Evolutionary conservation across 2,113 vertebrate species (phyloP).

Genomic region (Paedocypris sp.): DNA sequence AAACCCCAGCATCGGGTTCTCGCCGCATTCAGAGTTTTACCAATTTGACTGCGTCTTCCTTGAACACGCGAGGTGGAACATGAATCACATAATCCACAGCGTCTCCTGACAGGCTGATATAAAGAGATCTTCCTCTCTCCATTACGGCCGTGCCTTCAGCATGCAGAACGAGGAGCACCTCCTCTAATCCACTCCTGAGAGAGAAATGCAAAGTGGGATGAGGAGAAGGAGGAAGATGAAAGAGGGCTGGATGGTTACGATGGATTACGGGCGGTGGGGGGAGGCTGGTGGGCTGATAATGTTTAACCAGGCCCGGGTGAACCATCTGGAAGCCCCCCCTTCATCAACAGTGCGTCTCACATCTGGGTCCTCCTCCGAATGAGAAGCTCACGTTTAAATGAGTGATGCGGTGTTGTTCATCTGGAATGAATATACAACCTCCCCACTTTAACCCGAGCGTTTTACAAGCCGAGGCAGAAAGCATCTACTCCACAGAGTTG

Average conservation of each 20-base stretch:
- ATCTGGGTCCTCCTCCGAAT: slow-evolving; percentile 17
- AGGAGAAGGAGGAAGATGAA: slow-evolving; percentile 10
- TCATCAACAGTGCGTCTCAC: slow-evolving; percentile 14
- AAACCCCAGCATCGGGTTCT: too few relatives aligned
- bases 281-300: slow-evolving; percentile 26
- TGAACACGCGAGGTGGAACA: too few relatives aligned
- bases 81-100: background rate
- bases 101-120: background rate
- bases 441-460: background rate
- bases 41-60: too few relatives aligned
- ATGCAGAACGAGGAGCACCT: background rate
- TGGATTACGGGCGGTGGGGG: slow-evolving; percentile 17
- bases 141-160: background rate
- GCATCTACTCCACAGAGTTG: too few relatives aligned
- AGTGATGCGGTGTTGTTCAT: slow-evolving; percentile 5
- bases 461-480: too few relatives aligned
- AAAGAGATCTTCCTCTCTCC: background rate
- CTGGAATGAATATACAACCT: background rate
- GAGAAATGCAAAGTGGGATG: slow-evolving; percentile 3
- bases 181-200: slow-evolving; percentile 4
- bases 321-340: slow-evolving; percentile 24
- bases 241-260: slow-evolving; percentile 14
- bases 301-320: slow-evolving; percentile 39
- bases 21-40: too few relatives aligned
- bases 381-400: background rate